Conservation (phyloP, 2,797 vertebrate genomes). For the Enoplosus armatus region DNA sequence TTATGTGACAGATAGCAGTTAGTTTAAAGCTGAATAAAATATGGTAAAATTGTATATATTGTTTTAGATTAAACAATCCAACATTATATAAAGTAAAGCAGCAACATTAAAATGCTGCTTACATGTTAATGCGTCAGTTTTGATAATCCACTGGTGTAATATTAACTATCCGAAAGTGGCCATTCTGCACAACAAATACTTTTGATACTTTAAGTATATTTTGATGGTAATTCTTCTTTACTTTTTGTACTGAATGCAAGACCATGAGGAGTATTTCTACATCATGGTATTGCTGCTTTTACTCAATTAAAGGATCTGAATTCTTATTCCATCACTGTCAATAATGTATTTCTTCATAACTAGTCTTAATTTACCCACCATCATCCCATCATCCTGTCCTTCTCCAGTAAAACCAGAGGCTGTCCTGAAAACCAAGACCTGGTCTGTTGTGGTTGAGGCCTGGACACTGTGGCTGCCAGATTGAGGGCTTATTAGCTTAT, state of each 20-base stretch:
- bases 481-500: constrained; percentile 72
- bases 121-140: too few species aligned
- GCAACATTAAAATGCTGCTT: too few species aligned
- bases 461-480: constrained; percentile 70
- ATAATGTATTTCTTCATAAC: constrained; percentile 34
- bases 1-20: background rate
- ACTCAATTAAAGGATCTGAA: background rate
- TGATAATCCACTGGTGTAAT: background rate
- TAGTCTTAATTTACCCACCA: constrained; percentile 8
- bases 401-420: constrained; percentile 51
- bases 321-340: constrained; percentile 2
- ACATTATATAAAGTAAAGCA: background rate
- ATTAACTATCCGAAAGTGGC: background rate
- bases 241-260: background rate
- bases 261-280: background rate
- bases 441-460: constrained; percentile 70
- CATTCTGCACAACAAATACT: background rate
- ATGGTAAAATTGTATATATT: background rate
- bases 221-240: background rate
- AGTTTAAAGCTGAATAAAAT: background rate
- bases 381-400: constrained; percentile 41
- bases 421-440: constrained; percentile 65
- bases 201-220: background rate
- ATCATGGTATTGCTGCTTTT: constrained; percentile 5
- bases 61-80: background rate